These are phyloP conservation scores for Chiridota heheva DNA, from an alignment of 35 echinoderm and acorn worm species.

Conservation along the genomic window DNA sequence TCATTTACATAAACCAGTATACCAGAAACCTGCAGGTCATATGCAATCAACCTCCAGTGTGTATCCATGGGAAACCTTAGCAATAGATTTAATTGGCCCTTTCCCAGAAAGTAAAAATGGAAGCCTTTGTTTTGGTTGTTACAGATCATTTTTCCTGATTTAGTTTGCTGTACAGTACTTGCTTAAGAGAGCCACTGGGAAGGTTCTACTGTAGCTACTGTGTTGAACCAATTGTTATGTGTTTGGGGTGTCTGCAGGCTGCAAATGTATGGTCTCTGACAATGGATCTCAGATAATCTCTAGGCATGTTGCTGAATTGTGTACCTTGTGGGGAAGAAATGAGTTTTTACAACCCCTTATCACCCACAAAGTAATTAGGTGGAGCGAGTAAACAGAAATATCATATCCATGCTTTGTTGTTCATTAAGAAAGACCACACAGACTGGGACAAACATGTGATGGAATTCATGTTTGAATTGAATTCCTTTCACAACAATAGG, in stretches of 20 bases:
- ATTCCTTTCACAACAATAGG: slow-evolving; percentile 25
- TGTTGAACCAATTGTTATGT: slow-evolving; percentile 1
- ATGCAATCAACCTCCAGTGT: background rate
- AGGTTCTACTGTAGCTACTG: background rate
- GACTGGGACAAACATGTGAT: slow-evolving; percentile 16
- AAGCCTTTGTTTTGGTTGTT: background rate
- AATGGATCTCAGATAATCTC: slow-evolving; percentile 22
- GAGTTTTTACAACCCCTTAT: slow-evolving; percentile 12
- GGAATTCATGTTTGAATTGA: slow-evolving; percentile 19
- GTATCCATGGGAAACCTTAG: background rate
- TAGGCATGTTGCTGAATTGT: background rate
- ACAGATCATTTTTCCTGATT: background rate
- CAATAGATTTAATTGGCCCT: background rate
- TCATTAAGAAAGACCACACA: background rate
- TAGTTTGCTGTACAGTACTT: background rate
- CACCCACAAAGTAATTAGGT: slow-evolving; percentile 26
- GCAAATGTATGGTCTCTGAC: slow-evolving; percentile 1
- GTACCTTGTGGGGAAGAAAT: slow-evolving; percentile 5
- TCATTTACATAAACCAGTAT: background rate
- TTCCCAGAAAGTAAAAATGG: background rate
- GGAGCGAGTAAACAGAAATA: slow-evolving; percentile 16
- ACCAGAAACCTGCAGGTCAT: background rate
- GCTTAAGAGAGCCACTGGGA: slow-evolving; percentile 1
- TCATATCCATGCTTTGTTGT: slow-evolving; percentile 21
- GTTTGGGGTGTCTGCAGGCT: background rate